Evolutionary conservation across 2,888 invertebrate genomes (phyloP), one percentile per base, ranked within the genome.

Genomic region (Cistogaster globosa): DNA sequence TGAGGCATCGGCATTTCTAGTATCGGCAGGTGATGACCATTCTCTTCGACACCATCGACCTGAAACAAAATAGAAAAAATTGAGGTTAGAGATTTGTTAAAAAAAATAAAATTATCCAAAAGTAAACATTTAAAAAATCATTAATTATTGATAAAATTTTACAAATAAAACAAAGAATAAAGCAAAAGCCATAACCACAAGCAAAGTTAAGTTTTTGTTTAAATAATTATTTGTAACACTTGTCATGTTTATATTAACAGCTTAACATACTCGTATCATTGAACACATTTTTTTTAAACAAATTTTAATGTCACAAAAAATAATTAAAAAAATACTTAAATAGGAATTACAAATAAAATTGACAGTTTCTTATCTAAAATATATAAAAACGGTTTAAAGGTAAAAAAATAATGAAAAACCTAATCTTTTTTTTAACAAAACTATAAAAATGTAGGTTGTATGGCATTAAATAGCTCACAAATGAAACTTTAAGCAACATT

Each of bases 21-120:
- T 96, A 93, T 97, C 97, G 89, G 96, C 96, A 90, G 96, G 96
- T 90, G 96, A 96, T 89, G 96, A 97, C 97, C 97, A 97, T 93
- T 97, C 97, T 93, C 97, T 95, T 93, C 97, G 95, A 95, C 97
- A 97, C 97, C 97, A 97, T 95, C 97, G 97, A 93, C 97, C 97
- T 97, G 94, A 14, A 95, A 95, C 7, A 42, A 55, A 69, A n/a
- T 14, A 72, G 18, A 76, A 18, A 69, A 71, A 63, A 78, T 32
- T 12, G 7, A 12, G 60, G 45, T 75, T 60, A 75, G 74, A 83
- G n/a, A 60, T 32, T 42, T 68, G 22, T 58, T 51, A 85, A 71
- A 14, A 77, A 80, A 9, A 32, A 58, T 18, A 6, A 60, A 72
- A 36, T n/a, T 53, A 9, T 48, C 48, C 18, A 6, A 65, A 72